These are phyloP conservation scores for Hipposideros larvatus DNA, from an alignment of 2,797 vertebrate species.

Conservation along the genomic window DNA sequence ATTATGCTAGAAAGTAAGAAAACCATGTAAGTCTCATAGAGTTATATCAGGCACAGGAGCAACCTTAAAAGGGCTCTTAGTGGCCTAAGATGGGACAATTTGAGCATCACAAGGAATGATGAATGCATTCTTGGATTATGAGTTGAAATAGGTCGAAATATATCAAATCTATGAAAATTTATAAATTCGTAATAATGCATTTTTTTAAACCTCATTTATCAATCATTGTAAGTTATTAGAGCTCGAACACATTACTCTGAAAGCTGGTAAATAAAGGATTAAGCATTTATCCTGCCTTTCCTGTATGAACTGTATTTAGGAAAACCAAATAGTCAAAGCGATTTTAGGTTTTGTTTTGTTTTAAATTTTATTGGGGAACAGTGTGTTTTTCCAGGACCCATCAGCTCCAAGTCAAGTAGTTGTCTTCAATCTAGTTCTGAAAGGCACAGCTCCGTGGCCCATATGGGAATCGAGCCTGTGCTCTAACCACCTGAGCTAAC, in stretches of 20 bases:
- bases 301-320: not conserved
- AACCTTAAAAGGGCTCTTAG: not conserved
- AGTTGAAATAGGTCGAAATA: not conserved
- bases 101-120: not conserved
- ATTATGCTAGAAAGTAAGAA: not conserved
- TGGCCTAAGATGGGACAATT: not conserved
- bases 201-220: not conserved
- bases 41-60: not conserved
- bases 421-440: too few relatives aligned
- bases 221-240: not conserved
- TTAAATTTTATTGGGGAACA: too few relatives aligned
- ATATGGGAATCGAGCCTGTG: too few relatives aligned
- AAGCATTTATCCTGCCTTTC: not conserved
- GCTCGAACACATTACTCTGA: not conserved
- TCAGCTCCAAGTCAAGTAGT: too few relatives aligned
- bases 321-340: not conserved
- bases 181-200: not conserved
- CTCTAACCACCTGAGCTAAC: too few relatives aligned
- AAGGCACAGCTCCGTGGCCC: too few relatives aligned
- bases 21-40: not conserved
- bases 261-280: constrained; percentile 22
- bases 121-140: not conserved
- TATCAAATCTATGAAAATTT: not conserved
- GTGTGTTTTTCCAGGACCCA: too few relatives aligned
- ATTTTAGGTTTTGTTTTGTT: not conserved